Evolutionary conservation across 2,113 vertebrate species (phyloP), one percentile per base, ranked within the genome.

Genomic region (Lucifuga dentata): DNA sequence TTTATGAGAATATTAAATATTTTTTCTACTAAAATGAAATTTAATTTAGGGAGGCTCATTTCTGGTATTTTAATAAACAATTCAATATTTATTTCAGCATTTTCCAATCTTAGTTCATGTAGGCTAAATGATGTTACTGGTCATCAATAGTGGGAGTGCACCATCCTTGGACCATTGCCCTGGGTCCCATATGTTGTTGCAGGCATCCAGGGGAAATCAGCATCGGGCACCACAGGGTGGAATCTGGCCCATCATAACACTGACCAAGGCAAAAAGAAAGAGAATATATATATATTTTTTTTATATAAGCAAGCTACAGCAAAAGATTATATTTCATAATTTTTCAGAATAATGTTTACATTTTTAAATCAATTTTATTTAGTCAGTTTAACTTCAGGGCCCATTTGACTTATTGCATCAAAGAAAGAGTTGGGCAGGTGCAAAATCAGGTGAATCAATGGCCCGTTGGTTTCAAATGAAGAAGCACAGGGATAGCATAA

Each of bases 121-220:
- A 48, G 41, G 56, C 32, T 48, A 26, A 33, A 62, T 58, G 41
- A 33, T 11, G 71, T 76, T 19, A 57, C 10, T 65, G 56, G 12
- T 75, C 55, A 68, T 68, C 46, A 72, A 41, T 36, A 75, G 38
- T 50, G 17, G 62, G 62, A 75, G 32, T 59, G 62, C 46, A 51
- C 70, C 58, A 44, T 69, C 51, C 57, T 86, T 92, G 91, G 90
- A 90, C 73, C 59, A 16, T 29, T 82, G 88, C 90, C 91, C 78
- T 49, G 76, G 78, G 80, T 84, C 85, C 89, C 92, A 92, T 88
- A 86, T 91, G 91, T 64, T 89, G 67, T 9, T 41, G 64, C 20
- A 68, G 76, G 68, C 81, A 49, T 86, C 85, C 86, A 88, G 78
- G 73, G 84, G 80, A 85, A 85, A 83, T 88, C 77, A 84, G 78